Evolutionary conservation across 1,140 invertebrate genomes (phyloP).

Genomic region (Drosophila cardini): DNA sequence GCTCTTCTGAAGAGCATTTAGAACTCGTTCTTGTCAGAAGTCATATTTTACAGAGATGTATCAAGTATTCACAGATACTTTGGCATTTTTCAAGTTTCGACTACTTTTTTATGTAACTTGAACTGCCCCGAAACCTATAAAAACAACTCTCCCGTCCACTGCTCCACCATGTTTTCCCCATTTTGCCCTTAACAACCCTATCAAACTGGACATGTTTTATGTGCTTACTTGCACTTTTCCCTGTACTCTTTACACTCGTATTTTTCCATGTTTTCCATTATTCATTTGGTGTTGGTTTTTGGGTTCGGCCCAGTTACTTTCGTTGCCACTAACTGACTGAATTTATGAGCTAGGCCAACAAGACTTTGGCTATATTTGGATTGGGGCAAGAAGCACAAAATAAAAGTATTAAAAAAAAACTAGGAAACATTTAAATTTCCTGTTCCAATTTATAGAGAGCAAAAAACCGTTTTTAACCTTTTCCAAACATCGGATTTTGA

Average conservation of each 20-base stretch:
- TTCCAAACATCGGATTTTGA: slow-evolving; percentile 8
- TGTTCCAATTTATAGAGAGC: slow-evolving; percentile 51
- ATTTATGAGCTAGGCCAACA: slow-evolving; percentile 22
- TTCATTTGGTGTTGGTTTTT: slow-evolving; percentile 46
- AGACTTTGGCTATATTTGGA: slow-evolving; percentile 39
- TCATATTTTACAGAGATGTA: background rate
- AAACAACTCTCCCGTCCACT: slow-evolving; percentile 8
- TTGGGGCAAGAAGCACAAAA: background rate
- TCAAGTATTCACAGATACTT: background rate
- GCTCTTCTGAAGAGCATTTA: background rate
- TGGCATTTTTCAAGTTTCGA: background rate
- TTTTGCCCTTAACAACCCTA: background rate
- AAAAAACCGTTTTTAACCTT: slow-evolving; percentile 6
- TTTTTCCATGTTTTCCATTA: slow-evolving; percentile 53
- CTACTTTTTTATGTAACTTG: slow-evolving; percentile 1
- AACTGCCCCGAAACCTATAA: background rate
- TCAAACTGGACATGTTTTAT: slow-evolving; percentile 40
- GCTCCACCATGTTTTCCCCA: too few relatives aligned
- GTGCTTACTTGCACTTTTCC: slow-evolving; percentile 67
- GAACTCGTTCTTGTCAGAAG: background rate
- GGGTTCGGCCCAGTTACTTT: slow-evolving; percentile 37
- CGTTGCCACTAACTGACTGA: slow-evolving; percentile 30
- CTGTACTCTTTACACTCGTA: slow-evolving; percentile 7
- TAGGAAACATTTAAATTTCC: slow-evolving; percentile 66
- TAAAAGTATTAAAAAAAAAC: too few relatives aligned